Percentiles rank a stretch among this genome's conserved stretches.
Conservation (phyloP, 2,797 vertebrate genomes). For the Lacerta bilineata region DNA sequence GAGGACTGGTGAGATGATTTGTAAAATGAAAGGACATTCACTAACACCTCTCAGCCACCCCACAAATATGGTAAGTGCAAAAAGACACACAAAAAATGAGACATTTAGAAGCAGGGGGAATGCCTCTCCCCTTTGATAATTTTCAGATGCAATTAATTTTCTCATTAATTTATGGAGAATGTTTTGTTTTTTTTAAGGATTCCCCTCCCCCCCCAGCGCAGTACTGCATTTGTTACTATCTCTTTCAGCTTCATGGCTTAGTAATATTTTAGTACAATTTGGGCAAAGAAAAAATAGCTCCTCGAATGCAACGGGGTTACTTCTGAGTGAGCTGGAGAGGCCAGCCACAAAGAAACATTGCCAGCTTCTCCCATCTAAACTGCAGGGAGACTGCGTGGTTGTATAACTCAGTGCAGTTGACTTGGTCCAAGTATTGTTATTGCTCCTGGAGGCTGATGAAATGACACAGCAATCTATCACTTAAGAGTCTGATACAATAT, state of each 20-base stretch:
- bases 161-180: no score
- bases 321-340: neutral
- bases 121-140: no score
- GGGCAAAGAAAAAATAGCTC: neutral
- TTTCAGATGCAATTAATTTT: no score
- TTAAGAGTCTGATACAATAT: neutral
- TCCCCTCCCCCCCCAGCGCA: no score
- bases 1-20: no score
- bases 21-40: no score
- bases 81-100: fast-evolving
- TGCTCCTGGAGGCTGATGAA: neutral
- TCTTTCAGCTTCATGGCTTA: neutral
- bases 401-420: neutral
- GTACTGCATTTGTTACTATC: neutral
- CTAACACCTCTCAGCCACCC: no score
- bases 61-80: no score
- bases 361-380: neutral
- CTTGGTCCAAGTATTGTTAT: conserved; percentile 22
- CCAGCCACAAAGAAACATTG: neutral
- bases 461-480: neutral
- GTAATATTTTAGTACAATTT: neutral
- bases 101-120: no score
- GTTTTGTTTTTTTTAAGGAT: no score
- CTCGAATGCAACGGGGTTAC: neutral
- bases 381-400: neutral